Evolutionary conservation across 2,113 vertebrate species (phyloP).

Genomic region (Takifugu flavidus): DNA sequence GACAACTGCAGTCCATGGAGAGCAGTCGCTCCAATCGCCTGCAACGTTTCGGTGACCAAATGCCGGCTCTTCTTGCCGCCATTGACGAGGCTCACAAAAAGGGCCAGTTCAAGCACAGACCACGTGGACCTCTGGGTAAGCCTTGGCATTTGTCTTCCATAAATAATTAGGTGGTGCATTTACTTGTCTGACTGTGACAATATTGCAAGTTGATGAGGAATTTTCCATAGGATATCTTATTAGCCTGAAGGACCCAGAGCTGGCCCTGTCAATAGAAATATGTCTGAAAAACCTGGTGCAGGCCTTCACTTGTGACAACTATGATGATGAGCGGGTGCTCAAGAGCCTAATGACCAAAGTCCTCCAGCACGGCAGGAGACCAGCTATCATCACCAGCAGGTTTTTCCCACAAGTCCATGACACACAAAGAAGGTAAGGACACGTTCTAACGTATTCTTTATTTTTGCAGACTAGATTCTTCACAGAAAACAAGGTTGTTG

Average conservation of each 20-base stretch:
- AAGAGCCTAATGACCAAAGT: constrained; percentile 78
- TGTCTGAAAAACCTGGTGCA: constrained; percentile 83
- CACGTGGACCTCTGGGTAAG: constrained; percentile 87
- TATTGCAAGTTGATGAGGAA: too few relatives aligned
- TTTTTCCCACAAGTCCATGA: constrained; percentile 81
- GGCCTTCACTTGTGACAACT: constrained; percentile 91
- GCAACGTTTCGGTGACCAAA: constrained; percentile 84
- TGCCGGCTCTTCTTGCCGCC: constrained; percentile 81
- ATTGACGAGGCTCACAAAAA: constrained; percentile 75
- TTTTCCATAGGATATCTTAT: constrained; percentile 81
- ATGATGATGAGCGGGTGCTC: constrained; percentile 82
- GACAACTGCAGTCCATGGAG: constrained; percentile 78
- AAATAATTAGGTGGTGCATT: neutral
- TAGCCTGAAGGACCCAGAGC: constrained; percentile 82
- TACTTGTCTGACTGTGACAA: neutral
- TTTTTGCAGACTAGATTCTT: neutral
- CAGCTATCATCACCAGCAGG: constrained; percentile 83
- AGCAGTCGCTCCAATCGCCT: constrained; percentile 85
- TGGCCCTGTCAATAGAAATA: constrained; percentile 83
- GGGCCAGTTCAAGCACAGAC: constrained; percentile 79
- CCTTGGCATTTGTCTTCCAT: neutral
- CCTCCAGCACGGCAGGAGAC: constrained; percentile 70
- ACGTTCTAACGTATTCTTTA: neutral
- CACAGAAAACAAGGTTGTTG: neutral
- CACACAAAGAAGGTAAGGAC: constrained; percentile 75